Evolutionary conservation across 2,888 invertebrate genomes (phyloP), one percentile per base, ranked within the genome.

Genomic region (Anorthoa munda): DNA sequence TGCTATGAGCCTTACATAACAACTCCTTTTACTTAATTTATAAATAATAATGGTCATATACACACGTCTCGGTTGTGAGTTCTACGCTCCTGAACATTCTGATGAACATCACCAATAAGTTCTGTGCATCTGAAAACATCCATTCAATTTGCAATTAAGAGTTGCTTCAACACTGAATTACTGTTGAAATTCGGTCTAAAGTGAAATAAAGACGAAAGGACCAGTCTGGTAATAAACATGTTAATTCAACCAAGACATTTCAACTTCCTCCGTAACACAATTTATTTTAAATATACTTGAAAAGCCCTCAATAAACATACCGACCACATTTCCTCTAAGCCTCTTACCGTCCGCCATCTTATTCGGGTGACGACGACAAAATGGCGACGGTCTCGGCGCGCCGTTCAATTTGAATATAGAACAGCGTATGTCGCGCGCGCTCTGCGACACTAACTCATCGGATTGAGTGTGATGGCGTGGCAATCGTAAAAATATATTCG

Each of bases 391-490:
- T 93, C 93, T 91, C 86, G 90, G 86, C 90, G 89, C 90, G 91
- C 90, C 92, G 93, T 95, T 94, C 95, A 95, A 95, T 95, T 95
- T 95, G 95, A 95, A 95, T 95, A 95, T 95, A 95, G 94, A 95
- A 92, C 95, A 95, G 95, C 95, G 95, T 95, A 95, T 95, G 95
- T 95, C 95, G 93, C 94, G 92, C 92, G 93, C 93, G 95, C 93
- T 93, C 94, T 91, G 88, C 88, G 93, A 93, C 94, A 93, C 92
- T 95, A 94, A 96, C 95, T 96, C 96, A 96, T 96, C 95, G 95
- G 95, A 96, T 95, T 95, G 93, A 90, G 93, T 90, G 93, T 94
- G 95, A 95, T 95, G 95, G 94, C 89, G 93, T 89, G 93, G 92
- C 92, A 95, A 93, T 94, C 95, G 92, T 95, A 95, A 96, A 95